Percentiles rank a stretch among this genome's conserved stretches.
Conservation (phyloP, 2,888 invertebrate genomes). For the Meiosimyza decipiens region DNA sequence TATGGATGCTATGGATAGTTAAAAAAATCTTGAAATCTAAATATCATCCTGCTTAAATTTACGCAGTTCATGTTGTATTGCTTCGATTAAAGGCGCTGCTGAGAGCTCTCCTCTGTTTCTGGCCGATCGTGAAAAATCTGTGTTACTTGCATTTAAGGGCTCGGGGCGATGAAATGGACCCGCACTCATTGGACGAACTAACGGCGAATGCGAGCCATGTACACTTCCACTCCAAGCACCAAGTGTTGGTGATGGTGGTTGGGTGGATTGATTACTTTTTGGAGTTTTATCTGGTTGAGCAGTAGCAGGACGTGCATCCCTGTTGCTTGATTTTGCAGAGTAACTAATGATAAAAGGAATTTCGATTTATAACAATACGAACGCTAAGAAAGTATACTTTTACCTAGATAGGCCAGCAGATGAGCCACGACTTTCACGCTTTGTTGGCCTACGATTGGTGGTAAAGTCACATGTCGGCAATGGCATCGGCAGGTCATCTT, state of each 20-base stretch:
- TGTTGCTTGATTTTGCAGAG: conserved; percentile 51
- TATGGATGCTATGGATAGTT: conserved; percentile 7
- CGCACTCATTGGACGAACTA: conserved; percentile 74
- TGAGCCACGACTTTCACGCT: conserved; percentile 63
- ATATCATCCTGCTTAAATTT: conserved; percentile 61
- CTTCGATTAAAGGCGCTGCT: conserved; percentile 84
- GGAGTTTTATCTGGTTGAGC: conserved; percentile 62
- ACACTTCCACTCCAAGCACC: conserved; percentile 70
- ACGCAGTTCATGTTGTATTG: conserved; percentile 79
- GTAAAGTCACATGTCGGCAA: conserved; percentile 59
- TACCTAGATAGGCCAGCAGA: conserved; percentile 64
- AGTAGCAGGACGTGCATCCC: conserved; percentile 61
- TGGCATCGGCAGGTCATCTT: conserved; percentile 63
- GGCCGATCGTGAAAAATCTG: conserved; percentile 14
- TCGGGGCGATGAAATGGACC: conserved; percentile 72
- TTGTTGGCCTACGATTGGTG: conserved; percentile 57
- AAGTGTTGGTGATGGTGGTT: conserved; percentile 66
- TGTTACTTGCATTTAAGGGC: conserved; percentile 56
- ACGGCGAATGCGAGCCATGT: conserved; percentile 69
- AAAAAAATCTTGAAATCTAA: conserved; percentile 24
- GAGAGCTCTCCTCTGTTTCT: conserved; percentile 71
- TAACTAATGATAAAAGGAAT: conserved; percentile 45
- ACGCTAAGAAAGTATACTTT: conserved; percentile 10
- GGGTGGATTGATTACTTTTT: conserved; percentile 61
- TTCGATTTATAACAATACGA: neutral